phyloP scores from a whole-genome alignment of 2,113 vertebrate genomes.

The Mystacornis crossleyi region DNA sequence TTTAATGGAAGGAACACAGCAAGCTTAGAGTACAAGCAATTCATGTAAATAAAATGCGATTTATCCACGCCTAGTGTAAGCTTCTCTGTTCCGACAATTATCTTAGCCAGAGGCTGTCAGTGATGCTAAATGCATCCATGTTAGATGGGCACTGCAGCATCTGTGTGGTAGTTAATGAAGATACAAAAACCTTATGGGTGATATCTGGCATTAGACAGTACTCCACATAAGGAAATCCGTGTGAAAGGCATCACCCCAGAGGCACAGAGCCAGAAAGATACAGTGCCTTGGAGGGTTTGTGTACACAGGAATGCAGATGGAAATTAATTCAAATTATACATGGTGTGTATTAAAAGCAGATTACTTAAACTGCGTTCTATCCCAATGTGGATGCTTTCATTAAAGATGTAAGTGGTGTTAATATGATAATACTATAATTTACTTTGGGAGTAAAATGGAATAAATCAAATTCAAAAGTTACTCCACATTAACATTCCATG shows the following conservation, averaged over 20 bases:
- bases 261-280: not conserved
- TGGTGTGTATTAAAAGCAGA: conserved; percentile 1
- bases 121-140: not conserved
- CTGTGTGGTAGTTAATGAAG: not conserved
- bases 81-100: not conserved
- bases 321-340: conserved; percentile 8
- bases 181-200: not conserved
- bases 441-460: not conserved
- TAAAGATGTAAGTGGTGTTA: not conserved
- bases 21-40: not conserved
- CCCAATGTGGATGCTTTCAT: not conserved
- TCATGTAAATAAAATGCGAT: not conserved
- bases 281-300: not conserved
- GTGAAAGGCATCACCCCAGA: not conserved
- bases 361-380: not conserved
- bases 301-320: not conserved
- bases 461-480: not conserved
- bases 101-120: not conserved
- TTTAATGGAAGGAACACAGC: not conserved
- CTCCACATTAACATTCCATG: not conserved
- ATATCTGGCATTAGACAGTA: not conserved
- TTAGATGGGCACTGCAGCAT: not conserved
- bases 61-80: not conserved
- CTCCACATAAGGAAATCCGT: not conserved
- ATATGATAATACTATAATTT: not conserved